These are phyloP conservation scores for Drosophila pectinifera DNA, from an alignment of 1,140 invertebrate genomes.

Conservation along the genomic window DNA sequence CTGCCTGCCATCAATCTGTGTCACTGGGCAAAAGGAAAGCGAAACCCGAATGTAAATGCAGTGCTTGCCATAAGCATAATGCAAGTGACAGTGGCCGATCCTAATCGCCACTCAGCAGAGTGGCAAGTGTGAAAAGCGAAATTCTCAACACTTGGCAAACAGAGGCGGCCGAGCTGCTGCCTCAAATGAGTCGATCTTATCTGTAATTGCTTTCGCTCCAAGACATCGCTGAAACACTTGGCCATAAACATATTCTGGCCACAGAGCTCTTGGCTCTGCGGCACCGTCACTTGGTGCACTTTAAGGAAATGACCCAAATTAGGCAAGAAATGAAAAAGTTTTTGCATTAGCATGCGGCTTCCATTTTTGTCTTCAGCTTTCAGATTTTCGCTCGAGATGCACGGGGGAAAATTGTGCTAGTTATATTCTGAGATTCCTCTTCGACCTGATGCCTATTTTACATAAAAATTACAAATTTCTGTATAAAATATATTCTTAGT, in stretches of 20 bases:
- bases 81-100: constrained; percentile 54
- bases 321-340: constrained; percentile 62
- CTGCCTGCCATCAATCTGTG: constrained; percentile 62
- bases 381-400: background rate
- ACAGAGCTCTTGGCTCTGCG: constrained; percentile 8
- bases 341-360: constrained; percentile 69
- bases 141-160: constrained; percentile 72
- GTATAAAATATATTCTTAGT: no score
- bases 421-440: background rate
- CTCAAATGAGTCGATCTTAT: constrained; percentile 76
- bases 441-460: background rate
- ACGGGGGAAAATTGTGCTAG: background rate
- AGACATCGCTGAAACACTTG: constrained; percentile 37
- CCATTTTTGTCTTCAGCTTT: constrained; percentile 68
- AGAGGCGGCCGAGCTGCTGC: constrained; percentile 12
- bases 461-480: no score
- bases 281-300: constrained; percentile 43
- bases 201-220: constrained; percentile 77
- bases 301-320: constrained; percentile 82
- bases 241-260: constrained; percentile 1
- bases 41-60: constrained; percentile 54
- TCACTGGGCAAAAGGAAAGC: constrained; percentile 78
- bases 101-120: constrained; percentile 29
- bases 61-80: constrained; percentile 31
- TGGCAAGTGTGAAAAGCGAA: constrained; percentile 77